Percentiles rank a stretch among this genome's conserved stretches.
Evolutionary conservation across 2,888 invertebrate species (phyloP).

Genomic region (Tromatobia lineatoria): DNA sequence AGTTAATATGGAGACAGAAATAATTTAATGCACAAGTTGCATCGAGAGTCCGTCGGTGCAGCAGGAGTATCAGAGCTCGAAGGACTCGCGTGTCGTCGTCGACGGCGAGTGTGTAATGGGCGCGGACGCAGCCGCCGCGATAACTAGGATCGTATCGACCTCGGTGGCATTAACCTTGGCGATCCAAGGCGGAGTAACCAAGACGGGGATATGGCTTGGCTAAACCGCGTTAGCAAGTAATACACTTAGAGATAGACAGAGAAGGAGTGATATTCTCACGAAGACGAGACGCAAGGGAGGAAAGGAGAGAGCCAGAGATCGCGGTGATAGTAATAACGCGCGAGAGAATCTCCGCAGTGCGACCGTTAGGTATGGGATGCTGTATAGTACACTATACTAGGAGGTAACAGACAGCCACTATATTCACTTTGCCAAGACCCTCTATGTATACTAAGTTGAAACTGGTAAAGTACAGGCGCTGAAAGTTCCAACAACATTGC

Average conservation of each 20-base stretch:
- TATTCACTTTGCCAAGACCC: conserved; percentile 37
- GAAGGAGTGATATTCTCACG: conserved; percentile 25
- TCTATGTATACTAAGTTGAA: conserved; percentile 46
- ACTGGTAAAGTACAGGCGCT: conserved; percentile 64
- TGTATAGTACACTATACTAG: conserved; percentile 50
- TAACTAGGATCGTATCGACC: conserved; percentile 71
- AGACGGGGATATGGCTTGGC: conserved; percentile 18
- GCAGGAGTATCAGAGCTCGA: conserved; percentile 10
- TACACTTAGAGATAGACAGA: conserved; percentile 33
- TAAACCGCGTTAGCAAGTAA: conserved; percentile 61
- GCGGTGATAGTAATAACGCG: conserved; percentile 44
- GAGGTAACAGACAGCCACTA: conserved; percentile 39
- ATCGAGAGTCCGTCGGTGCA: conserved; percentile 35
- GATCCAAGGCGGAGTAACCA: conserved; percentile 63
- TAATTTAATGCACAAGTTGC: conserved; percentile 15
- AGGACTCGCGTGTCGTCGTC: conserved; percentile 40
- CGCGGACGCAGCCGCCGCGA: conserved; percentile 62
- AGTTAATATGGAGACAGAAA: not conserved
- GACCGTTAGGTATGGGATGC: conserved; percentile 79
- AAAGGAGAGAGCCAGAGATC: conserved; percentile 47
- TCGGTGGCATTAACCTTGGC: conserved; percentile 79
- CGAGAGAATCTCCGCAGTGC: conserved; percentile 59
- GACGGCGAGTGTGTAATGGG: conserved; percentile 52
- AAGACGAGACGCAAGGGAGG: conserved; percentile 27
- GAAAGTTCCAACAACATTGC: conserved; percentile 67